Evolutionary conservation across 2,888 invertebrate genomes (phyloP).

Genomic region (Aspidapion aeneum): DNA sequence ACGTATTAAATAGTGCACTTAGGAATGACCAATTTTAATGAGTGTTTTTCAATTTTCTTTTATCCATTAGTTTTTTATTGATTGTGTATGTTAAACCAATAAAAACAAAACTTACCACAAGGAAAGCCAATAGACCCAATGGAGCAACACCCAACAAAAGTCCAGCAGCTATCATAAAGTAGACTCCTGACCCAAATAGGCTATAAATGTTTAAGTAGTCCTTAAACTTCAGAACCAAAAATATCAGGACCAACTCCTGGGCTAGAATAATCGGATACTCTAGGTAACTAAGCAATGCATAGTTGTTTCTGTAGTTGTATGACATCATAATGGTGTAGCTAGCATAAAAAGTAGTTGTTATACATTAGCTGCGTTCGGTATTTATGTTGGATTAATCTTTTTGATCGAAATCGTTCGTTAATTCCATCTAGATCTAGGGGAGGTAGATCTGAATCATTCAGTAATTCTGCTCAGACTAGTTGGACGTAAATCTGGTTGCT

Average conservation of each 20-base stretch:
- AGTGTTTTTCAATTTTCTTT: too few species aligned
- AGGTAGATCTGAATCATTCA: too few species aligned
- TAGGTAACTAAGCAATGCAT: conserved; percentile 72
- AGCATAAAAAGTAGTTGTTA: conserved; percentile 49
- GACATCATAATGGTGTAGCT: conserved; percentile 79
- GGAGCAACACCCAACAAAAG: conserved; percentile 51
- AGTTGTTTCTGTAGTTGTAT: conserved; percentile 74
- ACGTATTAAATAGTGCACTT: too few species aligned
- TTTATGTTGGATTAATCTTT: too few species aligned
- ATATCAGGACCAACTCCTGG: conserved; percentile 72
- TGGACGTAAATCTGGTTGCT: too few species aligned
- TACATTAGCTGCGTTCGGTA: too few species aligned
- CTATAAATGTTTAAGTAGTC: conserved; percentile 50
- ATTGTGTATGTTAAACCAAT: too few species aligned
- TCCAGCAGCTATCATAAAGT: conserved; percentile 47
- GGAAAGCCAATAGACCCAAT: conserved; percentile 53
- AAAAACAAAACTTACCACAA: conserved; percentile 72
- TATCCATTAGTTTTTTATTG: too few species aligned
- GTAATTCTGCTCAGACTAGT: too few species aligned
- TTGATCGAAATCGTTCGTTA: too few species aligned
- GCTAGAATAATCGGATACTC: conserved; percentile 79
- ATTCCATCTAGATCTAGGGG: too few species aligned
- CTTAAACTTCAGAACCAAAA: conserved; percentile 66
- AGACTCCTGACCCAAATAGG: conserved; percentile 46
- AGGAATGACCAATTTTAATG: too few species aligned